These are phyloP conservation scores for Ptychadena robeensis DNA, from an alignment of 2,797 vertebrate species.

Conservation along the genomic window DNA sequence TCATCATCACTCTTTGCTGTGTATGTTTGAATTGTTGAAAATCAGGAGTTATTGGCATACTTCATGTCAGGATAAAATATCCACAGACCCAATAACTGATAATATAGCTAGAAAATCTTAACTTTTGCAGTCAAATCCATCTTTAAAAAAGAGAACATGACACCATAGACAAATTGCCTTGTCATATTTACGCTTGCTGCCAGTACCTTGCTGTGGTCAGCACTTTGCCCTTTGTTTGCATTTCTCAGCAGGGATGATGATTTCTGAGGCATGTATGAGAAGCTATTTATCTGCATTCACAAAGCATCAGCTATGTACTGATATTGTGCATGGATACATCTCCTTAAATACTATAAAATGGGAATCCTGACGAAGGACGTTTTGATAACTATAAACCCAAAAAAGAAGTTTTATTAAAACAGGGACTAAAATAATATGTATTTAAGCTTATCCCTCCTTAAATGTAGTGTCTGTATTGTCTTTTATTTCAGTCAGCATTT, in stretches of 20 bases:
- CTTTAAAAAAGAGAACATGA: slow-evolving; percentile 31
- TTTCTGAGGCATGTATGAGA: slow-evolving; percentile 49
- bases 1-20: not conserved
- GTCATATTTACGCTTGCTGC: slow-evolving; percentile 39
- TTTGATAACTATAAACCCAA: not conserved
- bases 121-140: slow-evolving; percentile 42
- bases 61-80: slow-evolving; percentile 28
- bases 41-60: slow-evolving; percentile 19
- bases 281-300: slow-evolving; percentile 56
- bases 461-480: too few relatives aligned
- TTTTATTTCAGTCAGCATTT: too few relatives aligned
- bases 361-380: slow-evolving; percentile 37
- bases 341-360: slow-evolving; percentile 44
- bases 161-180: slow-evolving; percentile 42
- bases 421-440: too few relatives aligned
- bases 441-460: too few relatives aligned
- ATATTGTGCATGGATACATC: slow-evolving; percentile 38
- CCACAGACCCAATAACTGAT: slow-evolving; percentile 28
- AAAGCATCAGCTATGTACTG: slow-evolving; percentile 21
- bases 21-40: not conserved
- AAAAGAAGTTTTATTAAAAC: too few relatives aligned
- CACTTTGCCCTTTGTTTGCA: slow-evolving; percentile 57
- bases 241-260: slow-evolving; percentile 45
- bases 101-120: slow-evolving; percentile 31
- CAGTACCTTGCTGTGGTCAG: slow-evolving; percentile 54